Evolutionary conservation across 2,888 invertebrate genomes (phyloP), one percentile per base, ranked within the genome.

Genomic region (Polyploca ridens): DNA sequence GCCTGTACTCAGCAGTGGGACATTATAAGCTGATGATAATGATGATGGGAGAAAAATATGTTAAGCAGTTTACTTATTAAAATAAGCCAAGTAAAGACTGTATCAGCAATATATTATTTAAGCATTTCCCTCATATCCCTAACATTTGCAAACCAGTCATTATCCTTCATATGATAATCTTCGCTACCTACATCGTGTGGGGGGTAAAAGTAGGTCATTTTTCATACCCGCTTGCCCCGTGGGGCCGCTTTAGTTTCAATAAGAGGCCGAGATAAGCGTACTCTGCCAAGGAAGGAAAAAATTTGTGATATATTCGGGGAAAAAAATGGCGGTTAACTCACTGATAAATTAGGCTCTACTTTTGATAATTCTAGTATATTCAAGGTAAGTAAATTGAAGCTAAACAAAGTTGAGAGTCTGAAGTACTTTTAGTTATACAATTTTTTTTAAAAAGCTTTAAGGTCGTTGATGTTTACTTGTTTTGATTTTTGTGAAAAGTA

Each of bases 221-320:
- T 85, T 89, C 87, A 87, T 87, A 77, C 77, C 75, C 73, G 74
- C 77, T 66, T 72, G 68, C 78, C 86, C 78, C 81, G 71, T 66
- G 82, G 86, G 88, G 79, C 75, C 85, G 82, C 80, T 89, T 88
- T 84, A 87, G 87, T 88, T 89, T 89, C 89, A 89, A 89, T 89
- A 88, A 85, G 79, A 78, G 76, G 75, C 74, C 71, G 66, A 82
- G 88, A 88, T 88, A 88, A 88, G 88, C 72, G 54, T 54, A 10
- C 54, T 54, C 54, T 19, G 67, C 64, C 63, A 65, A 44, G 61
- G n/a, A 41, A 38, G 38, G 41, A 44, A 70, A 69, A 68, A 62
- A 70, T 62, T 65, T 62, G 67, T 69, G 63, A 65, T 71, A 64
- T 64, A 66, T 64, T 62, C 8, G 38, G 66, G 58, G 61, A 64